phyloP scores from a whole-genome alignment of 2,113 vertebrate genomes.

The Menidia beryllina region DNA sequence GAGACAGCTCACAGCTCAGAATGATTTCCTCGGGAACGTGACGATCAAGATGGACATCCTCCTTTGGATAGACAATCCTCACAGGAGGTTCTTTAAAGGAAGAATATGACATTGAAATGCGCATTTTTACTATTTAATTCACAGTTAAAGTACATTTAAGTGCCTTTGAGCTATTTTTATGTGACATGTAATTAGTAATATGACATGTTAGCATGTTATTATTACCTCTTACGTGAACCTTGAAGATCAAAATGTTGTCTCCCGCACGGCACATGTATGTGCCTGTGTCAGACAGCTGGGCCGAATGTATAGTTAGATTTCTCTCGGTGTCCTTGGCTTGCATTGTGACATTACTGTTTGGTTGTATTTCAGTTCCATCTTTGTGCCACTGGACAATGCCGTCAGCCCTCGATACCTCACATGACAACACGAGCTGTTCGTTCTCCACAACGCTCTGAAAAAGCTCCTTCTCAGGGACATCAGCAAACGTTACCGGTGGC shows the following conservation, averaged over 20 bases:
- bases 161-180: background rate
- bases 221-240: slow-evolving; percentile 84
- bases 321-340: slow-evolving; percentile 64
- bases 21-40: slow-evolving; percentile 85
- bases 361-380: slow-evolving; percentile 79
- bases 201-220: background rate
- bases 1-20: slow-evolving; percentile 90
- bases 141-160: background rate
- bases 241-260: slow-evolving; percentile 81
- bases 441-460: slow-evolving; percentile 81
- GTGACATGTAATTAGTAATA: background rate
- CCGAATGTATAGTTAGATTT: slow-evolving; percentile 67
- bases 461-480: slow-evolving; percentile 79
- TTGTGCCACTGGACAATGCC: slow-evolving; percentile 81
- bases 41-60: slow-evolving; percentile 85
- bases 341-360: slow-evolving; percentile 57
- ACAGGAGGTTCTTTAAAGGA: slow-evolving; percentile 86
- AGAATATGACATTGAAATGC: slow-evolving; percentile 5
- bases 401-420: slow-evolving; percentile 78
- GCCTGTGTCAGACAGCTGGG: slow-evolving; percentile 75
- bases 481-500: slow-evolving; percentile 79
- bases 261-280: slow-evolving; percentile 83
- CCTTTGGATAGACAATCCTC: slow-evolving; percentile 86
- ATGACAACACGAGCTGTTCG: slow-evolving; percentile 76
- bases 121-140: background rate